Conservation (phyloP, 2,113 vertebrate species). For the Cynocephalus volans region DNA sequence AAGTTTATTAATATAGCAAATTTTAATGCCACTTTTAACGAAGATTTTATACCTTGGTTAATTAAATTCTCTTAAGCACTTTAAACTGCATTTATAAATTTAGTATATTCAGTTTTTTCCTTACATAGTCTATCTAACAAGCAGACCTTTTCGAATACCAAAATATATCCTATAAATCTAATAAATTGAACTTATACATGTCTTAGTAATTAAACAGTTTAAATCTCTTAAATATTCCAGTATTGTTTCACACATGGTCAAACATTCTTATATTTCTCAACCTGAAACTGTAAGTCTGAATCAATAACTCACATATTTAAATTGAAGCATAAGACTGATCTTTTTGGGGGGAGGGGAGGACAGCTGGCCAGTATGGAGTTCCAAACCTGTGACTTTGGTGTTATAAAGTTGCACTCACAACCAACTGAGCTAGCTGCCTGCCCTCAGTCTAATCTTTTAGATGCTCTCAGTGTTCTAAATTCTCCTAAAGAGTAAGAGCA, state of each 20-base stretch:
- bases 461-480: not conserved
- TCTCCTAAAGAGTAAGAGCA: not conserved
- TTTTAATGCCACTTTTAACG: not conserved
- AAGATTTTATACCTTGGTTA: conserved; percentile 34
- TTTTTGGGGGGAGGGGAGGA: too few relatives aligned
- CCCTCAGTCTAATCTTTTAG: not conserved
- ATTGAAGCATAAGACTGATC: not conserved
- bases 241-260: not conserved
- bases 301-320: conserved; percentile 27
- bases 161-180: conserved; percentile 2
- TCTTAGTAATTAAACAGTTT: not conserved
- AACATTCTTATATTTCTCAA: not conserved
- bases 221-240: not conserved
- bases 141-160: not conserved
- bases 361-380: too few relatives aligned
- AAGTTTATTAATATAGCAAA: not conserved
- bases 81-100: not conserved
- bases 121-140: conserved; percentile 44
- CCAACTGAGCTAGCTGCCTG: too few relatives aligned
- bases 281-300: conserved; percentile 17
- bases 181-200: not conserved
- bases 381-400: too few relatives aligned
- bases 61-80: conserved; percentile 24
- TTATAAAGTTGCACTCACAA: too few relatives aligned
- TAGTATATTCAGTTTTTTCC: conserved; percentile 13